Evolutionary conservation across 2,797 vertebrate genomes (phyloP), one percentile per base, ranked within the genome.

Genomic region (Sebastes steindachneri): DNA sequence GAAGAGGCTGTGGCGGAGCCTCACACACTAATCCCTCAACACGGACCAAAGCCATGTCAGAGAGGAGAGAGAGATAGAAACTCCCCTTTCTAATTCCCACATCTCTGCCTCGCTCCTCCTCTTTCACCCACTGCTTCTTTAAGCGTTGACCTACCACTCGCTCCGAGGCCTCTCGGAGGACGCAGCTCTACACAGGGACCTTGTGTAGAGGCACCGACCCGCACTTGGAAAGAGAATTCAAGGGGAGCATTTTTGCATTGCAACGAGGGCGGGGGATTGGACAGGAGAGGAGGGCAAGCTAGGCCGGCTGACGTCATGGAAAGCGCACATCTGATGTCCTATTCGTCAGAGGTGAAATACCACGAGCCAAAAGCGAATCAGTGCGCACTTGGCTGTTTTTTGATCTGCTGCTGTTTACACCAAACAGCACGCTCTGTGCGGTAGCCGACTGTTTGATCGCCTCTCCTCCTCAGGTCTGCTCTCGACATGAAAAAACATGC

Each of bases 221-320:
- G 35, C 37, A 28, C 71, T 79, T 84, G 76, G 59, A 84, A 54
- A 67, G 63, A 77, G 62, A 76, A 87, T 64, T 69, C 41, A 80
- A 79, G 58, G 45, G 73, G 65, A 72, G 54, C 37, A n/a, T 72
- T 86, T 86, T 86, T 89, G 80, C 74, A 78, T 68, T 19, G 33
- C 75, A 74, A 68, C 6, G 4, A 80, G 60, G 45, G 55, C 84
- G 64, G 75, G 67, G 67, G 67, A 82, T 8, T 70, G 68, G 86
- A 77, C 66, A 66, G 63, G 67, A 78, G 73, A 73, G 64, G 57
- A 75, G 80, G 74, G 77, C 58, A 57, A 65, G 77, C 78, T 1
- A 9, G 69, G 76, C 51, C 1, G 2, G 62, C 76, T 90, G 91
- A 95, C 89, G 80, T 95, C 92, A 94, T 54, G 84, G 88, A 90